Base-by-base conservation (phyloP, 2,888 invertebrate genomes). In the Acleris emargana region DNA sequence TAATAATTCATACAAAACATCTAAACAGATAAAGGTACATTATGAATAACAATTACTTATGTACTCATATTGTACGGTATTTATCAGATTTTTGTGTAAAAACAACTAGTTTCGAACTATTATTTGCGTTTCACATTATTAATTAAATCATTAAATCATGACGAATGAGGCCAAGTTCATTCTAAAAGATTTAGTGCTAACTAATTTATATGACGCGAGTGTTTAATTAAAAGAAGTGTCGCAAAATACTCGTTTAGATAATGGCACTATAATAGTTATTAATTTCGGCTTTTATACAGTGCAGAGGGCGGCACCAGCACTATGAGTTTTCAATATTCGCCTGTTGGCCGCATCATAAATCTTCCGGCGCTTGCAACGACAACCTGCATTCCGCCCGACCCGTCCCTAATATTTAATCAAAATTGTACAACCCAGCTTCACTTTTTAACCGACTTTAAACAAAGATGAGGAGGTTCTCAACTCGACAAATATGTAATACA, bases 301-400 rank as follows among this genome's bases (percentile, higher is more conserved):
- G 83, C 79, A 86, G 82, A 80, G 77, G 81, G 87, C 75, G 84
- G 87, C 67, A 47, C 50, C 49, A 42, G 60, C 42, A 32, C 53
- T 61, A 67, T 83, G 83, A 82, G 86, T 88, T 89, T 89, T 87
- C 89, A 89, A 89, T 89, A 82, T 82, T 87, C 87, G 88, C 88
- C 84, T 86, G 88, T 89, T 88, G 88, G 89, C 80, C 78, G 83
- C 81, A 86, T 87, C 89, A 88, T 89, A 89, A 89, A 89, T 89
- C 89, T 89, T 86, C 72, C 72, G 77, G 82, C 84, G 80, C 77
- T 78, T 78, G 79, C 76, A 78, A 76, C 84, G 87, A 84, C 89
- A 87, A 84, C 86, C 84, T 89, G 88, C 87, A 87, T 87, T 85
- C 87, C 78, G 77, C 45, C 17, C 45, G 78, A 71, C 73, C 71